phyloP scores from a whole-genome alignment of 2,113 vertebrate species.

The Mastomys coucha region DNA sequence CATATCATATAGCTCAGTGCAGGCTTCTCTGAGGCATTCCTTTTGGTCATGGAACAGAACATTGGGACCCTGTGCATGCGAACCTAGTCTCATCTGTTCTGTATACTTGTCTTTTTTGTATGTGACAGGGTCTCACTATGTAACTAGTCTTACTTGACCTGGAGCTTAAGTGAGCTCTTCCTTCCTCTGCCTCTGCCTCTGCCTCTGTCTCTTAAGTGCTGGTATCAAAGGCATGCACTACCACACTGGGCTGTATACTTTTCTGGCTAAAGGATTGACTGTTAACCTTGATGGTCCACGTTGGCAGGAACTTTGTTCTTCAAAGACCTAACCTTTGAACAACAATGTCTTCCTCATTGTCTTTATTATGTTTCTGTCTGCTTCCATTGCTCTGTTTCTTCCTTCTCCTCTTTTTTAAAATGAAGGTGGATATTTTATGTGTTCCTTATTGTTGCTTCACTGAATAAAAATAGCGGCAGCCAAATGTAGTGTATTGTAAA shows the following conservation, averaged over 20 bases:
- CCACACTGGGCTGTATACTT: background rate
- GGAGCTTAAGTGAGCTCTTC: background rate
- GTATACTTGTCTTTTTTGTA: background rate
- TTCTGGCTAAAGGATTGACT: slow-evolving; percentile 3
- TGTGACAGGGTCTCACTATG: background rate
- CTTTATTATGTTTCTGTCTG: slow-evolving; percentile 37
- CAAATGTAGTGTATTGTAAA: background rate
- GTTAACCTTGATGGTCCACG: background rate
- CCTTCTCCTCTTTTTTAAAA: background rate
- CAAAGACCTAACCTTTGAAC: slow-evolving; percentile 13
- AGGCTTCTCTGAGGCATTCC: background rate
- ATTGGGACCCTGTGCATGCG: background rate
- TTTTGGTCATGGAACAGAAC: background rate
- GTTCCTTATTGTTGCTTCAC: background rate
- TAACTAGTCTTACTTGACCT: background rate
- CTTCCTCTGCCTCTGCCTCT: background rate
- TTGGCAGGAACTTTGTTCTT: slow-evolving; percentile 65
- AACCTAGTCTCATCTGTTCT: background rate
- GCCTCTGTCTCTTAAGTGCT: background rate
- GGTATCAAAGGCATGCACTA: background rate
- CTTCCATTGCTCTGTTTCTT: background rate
- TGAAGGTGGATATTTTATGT: background rate
- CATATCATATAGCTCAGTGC: background rate
- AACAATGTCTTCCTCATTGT: background rate
- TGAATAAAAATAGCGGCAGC: background rate